phyloP scores from a whole-genome alignment of 2,888 invertebrate species.

The Hypomecis punctinalis region DNA sequence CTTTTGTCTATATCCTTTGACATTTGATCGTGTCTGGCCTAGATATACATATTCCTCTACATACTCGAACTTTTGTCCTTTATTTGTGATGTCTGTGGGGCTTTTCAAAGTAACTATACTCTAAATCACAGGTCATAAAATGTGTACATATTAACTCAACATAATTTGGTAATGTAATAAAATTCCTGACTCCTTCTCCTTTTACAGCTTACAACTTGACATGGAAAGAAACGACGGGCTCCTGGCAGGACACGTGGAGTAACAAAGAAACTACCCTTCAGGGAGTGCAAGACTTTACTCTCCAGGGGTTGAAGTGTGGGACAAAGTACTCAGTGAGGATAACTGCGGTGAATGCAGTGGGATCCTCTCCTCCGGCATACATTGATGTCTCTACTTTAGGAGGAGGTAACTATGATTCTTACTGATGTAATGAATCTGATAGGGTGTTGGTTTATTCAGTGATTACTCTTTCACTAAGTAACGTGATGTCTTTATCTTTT shows the following conservation, averaged over 20 bases:
- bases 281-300: constrained; percentile 85
- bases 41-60: too few species aligned
- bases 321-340: constrained; percentile 92
- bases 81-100: too few species aligned
- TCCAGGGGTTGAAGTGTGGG: constrained; percentile 92
- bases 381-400: constrained; percentile 86
- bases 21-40: too few species aligned
- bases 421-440: too few species aligned
- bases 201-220: constrained; percentile 76
- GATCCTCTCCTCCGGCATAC: constrained; percentile 88
- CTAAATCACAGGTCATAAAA: too few species aligned
- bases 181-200: neutral
- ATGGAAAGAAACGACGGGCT: constrained; percentile 79
- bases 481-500: neutral
- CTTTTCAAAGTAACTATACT: too few species aligned
- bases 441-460: too few species aligned
- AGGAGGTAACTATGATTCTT: constrained; percentile 74
- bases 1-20: too few species aligned
- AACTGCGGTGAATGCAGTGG: constrained; percentile 92
- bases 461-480: neutral
- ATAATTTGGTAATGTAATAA: too few species aligned
- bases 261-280: constrained; percentile 86
- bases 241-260: constrained; percentile 85
- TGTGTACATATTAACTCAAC: too few species aligned
- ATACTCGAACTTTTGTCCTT: too few species aligned